phyloP scores from a whole-genome alignment of 2,113 vertebrate genomes.

The Notothenia rossii region DNA sequence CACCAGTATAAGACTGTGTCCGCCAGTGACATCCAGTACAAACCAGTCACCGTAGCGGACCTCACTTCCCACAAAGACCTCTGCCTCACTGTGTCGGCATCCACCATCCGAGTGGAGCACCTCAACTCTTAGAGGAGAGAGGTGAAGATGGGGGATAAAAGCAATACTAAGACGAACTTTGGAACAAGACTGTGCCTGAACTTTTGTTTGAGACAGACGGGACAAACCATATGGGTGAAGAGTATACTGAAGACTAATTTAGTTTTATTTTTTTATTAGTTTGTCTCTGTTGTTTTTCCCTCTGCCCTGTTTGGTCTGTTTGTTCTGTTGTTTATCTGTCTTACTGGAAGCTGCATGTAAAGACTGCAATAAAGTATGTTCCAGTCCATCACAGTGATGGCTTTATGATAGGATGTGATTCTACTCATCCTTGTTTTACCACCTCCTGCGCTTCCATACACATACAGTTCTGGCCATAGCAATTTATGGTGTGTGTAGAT shows the following conservation, averaged over 20 bases:
- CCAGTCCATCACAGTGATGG: slow-evolving; percentile 80
- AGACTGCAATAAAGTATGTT: slow-evolving; percentile 69
- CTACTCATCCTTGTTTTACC: slow-evolving; percentile 66
- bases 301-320: slow-evolving; percentile 57
- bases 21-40: slow-evolving; percentile 84
- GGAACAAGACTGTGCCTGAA: slow-evolving; percentile 66
- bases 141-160: slow-evolving; percentile 59
- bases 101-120: slow-evolving; percentile 87
- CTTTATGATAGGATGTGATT: slow-evolving; percentile 60
- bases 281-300: slow-evolving; percentile 42
- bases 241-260: slow-evolving; percentile 47
- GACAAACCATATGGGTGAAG: slow-evolving; percentile 52
- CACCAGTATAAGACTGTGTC: slow-evolving; percentile 95
- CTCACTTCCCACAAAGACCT: slow-evolving; percentile 94
- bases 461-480: slow-evolving; percentile 52
- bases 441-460: slow-evolving; percentile 68
- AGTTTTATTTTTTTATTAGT: slow-evolving; percentile 45
- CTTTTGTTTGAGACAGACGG: slow-evolving; percentile 40
- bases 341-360: slow-evolving; percentile 60
- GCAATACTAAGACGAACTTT: slow-evolving; percentile 76
- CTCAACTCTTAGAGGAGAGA: slow-evolving; percentile 79
- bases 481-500: slow-evolving; percentile 52
- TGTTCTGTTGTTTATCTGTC: slow-evolving; percentile 51
- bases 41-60: slow-evolving; percentile 83
- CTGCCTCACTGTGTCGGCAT: slow-evolving; percentile 96